phyloP scores from a whole-genome alignment of 1,140 invertebrate genomes.

The Drosophila nebulosa region DNA sequence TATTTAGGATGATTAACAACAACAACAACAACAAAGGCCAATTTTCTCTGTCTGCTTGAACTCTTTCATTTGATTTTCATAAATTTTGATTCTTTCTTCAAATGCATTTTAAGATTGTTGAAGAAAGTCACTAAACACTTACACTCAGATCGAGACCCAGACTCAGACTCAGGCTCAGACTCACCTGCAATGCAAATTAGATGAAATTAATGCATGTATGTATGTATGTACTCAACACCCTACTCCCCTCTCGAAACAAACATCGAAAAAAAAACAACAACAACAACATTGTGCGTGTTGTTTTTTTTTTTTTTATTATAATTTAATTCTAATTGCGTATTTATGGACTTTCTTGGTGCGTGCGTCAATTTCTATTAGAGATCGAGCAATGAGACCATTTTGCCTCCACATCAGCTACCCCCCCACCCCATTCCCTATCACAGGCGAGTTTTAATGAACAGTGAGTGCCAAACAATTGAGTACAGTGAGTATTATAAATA shows the following conservation, averaged over 20 bases:
- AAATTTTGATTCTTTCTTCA: background rate
- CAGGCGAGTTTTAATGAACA: background rate
- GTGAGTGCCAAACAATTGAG: background rate
- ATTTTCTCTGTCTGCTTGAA: slow-evolving; percentile 2
- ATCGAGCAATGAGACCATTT: slow-evolving; percentile 20
- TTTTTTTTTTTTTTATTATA: slow-evolving; percentile 7
- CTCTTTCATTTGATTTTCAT: slow-evolving; percentile 9
- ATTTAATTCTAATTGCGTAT: slow-evolving; percentile 50
- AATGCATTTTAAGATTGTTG: background rate
- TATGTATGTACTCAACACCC: no score
- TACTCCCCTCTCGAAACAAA: no score
- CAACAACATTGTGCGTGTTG: slow-evolving; percentile 7
- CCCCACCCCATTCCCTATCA: background rate
- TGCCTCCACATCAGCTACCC: background rate
- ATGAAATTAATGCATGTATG: slow-evolving; percentile 21
- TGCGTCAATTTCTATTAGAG: slow-evolving; percentile 35
- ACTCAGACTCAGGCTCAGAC: background rate
- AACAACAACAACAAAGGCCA: slow-evolving; percentile 13
- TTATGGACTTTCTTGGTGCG: slow-evolving; percentile 41
- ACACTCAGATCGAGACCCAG: no score
- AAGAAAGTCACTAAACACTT: slow-evolving; percentile 41
- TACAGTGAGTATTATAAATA: no score
- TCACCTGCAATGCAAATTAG: slow-evolving; percentile 38
- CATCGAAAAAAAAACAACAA: background rate
- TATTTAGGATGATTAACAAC: slow-evolving; percentile 14